phyloP scores from a whole-genome alignment of 2,797 vertebrate genomes.

The Tauraco hartlaubi region DNA sequence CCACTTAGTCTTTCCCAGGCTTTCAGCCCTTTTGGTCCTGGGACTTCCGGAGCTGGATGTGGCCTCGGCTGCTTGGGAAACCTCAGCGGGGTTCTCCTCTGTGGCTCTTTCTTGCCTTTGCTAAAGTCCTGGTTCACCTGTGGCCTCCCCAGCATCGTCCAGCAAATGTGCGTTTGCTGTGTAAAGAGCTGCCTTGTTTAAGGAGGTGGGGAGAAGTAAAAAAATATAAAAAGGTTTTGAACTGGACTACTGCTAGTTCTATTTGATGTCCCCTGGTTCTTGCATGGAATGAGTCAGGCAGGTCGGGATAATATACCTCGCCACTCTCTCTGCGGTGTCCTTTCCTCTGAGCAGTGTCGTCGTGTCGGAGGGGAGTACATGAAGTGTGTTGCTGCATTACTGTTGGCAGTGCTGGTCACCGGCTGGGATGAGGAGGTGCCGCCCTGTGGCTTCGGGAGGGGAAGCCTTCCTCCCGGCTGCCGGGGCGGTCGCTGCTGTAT shows the following conservation, averaged over 20 bases:
- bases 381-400: not conserved
- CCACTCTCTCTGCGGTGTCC: not conserved
- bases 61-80: not conserved
- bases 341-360: not conserved
- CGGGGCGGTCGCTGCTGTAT: accelerated
- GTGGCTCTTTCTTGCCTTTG: not conserved
- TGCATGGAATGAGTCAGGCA: not conserved
- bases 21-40: not conserved
- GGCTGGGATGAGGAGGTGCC: not conserved
- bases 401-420: accelerated
- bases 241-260: not conserved
- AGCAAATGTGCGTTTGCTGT: not conserved
- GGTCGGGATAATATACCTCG: not conserved
- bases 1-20: conserved; percentile 6
- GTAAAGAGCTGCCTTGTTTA: not conserved
- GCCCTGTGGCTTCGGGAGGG: not conserved
- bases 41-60: not conserved
- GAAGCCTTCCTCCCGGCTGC: not conserved
- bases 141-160: not conserved
- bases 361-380: not conserved
- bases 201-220: not conserved
- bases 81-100: not conserved
- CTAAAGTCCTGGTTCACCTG: not conserved
- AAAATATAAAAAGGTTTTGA: not conserved
- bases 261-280: not conserved